phyloP scores from a whole-genome alignment of 2,113 vertebrate genomes.

The Picathartes gymnocephalus region DNA sequence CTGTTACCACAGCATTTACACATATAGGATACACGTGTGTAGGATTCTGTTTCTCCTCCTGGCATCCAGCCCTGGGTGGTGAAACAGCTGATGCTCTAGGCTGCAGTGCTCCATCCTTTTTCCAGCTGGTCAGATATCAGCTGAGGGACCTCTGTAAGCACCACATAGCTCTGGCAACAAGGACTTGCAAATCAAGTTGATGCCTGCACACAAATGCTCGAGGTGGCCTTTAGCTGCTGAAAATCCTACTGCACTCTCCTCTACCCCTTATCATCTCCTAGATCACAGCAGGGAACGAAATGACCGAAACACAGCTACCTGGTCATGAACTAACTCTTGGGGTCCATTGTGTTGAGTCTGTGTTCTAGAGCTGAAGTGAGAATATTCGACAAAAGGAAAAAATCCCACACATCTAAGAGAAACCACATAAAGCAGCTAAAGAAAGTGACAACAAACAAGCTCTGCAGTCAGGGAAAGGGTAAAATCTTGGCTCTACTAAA shows the following conservation, averaged over 20 bases:
- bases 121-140: neutral
- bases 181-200: neutral
- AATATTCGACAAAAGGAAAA: neutral
- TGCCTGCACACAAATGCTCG: neutral
- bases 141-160: neutral
- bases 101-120: neutral
- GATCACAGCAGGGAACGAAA: neutral
- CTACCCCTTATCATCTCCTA: neutral
- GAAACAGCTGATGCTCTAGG: neutral
- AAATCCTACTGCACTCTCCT: neutral
- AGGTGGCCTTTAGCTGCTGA: neutral
- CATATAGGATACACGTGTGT: fast-evolving
- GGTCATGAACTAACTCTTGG: neutral
- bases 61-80: neutral
- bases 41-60: neutral
- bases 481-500: constrained; percentile 20
- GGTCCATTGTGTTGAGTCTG: neutral
- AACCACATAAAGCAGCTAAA: neutral
- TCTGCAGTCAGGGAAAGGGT: constrained; percentile 31
- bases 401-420: neutral
- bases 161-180: neutral
- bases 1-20: neutral
- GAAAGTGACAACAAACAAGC: constrained; percentile 5
- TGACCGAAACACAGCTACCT: neutral
- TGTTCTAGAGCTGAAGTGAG: neutral